phyloP scores from a whole-genome alignment of 2,113 vertebrate genomes.

The Microcebus lehilahytsara region DNA sequence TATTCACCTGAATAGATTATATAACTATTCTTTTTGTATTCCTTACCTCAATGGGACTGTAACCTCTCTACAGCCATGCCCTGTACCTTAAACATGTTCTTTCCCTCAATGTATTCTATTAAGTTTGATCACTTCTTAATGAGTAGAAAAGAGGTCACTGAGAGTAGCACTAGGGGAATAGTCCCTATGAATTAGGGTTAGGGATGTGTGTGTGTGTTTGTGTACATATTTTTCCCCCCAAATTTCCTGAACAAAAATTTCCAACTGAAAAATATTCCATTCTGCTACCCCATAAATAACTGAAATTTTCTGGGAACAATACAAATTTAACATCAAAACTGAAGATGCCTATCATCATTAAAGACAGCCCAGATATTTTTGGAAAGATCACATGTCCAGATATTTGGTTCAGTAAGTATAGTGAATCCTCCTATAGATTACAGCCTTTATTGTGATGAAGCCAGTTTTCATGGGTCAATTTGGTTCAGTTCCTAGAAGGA shows the following conservation, averaged over 20 bases:
- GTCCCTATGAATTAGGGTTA: not conserved
- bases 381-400: not conserved
- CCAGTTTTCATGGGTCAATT: not conserved
- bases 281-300: not conserved
- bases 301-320: slow-evolving; percentile 30
- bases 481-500: slow-evolving; percentile 1
- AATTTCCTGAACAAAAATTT: slow-evolving; percentile 23
- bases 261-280: not conserved
- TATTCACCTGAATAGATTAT: not conserved
- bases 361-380: not conserved
- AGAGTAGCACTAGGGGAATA: slow-evolving; percentile 3
- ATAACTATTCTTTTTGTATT: not conserved
- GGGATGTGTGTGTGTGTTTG: not conserved
- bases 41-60: slow-evolving; percentile 6
- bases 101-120: slow-evolving; percentile 40
- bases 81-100: slow-evolving; percentile 1
- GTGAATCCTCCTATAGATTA: not conserved
- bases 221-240: not conserved
- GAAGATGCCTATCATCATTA: slow-evolving; percentile 20
- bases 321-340: slow-evolving; percentile 43
- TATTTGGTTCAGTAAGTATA: slow-evolving; percentile 10
- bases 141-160: slow-evolving; percentile 33
- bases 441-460: not conserved
- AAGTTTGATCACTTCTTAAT: not conserved
- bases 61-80: not conserved